Evolutionary conservation across 2,888 invertebrate species (phyloP), one percentile per base, ranked within the genome.

Genomic region (Brachylomia viminalis): DNA sequence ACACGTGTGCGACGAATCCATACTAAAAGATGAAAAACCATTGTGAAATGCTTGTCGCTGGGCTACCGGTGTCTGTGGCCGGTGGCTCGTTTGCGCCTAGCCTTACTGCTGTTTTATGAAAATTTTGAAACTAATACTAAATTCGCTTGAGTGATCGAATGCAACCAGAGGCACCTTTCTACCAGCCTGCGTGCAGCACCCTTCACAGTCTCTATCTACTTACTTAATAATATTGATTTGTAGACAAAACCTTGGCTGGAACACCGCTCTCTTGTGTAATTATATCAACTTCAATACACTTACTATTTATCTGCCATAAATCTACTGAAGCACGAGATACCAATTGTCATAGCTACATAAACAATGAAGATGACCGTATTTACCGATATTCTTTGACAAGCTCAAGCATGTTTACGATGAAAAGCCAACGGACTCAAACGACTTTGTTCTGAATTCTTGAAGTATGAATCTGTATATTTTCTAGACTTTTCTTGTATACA

Each of bases 331-430:
- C 66, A 10, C 67, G 62, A 27, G 27, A 82, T 62, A 56, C 49
- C 11, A 56, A 38, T 38, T 38, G 38, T 56, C 27, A 49, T 49
- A 27, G 13, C n/a, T 27, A 27, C 61, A 49, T 62, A 56, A 56
- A 81, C 45, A 30, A 10, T 59, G 27, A 7, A 45, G 11, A 56
- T 82, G 33, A 45, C 49, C 49, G 27, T 33, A 64, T 82, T 67
- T 56, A 27, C 38, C 10, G 42, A 27, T 42, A 75, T 67, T 62
- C 23, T 75, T 67, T 56, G 27, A 54, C 38, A 65, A 75, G 42
- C 27, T 20, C 42, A 15, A 61, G 7, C 42, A 23, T 61, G 49
- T 61, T 66, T 49, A 67, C 75, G 54, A 23, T 56, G 23, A 81
- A 65, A 49, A 38, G 13, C 13, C 20, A 75, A 17, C 61, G 15